Conservation (phyloP, 2,888 invertebrate species). For the Pteria penguin region DNA sequence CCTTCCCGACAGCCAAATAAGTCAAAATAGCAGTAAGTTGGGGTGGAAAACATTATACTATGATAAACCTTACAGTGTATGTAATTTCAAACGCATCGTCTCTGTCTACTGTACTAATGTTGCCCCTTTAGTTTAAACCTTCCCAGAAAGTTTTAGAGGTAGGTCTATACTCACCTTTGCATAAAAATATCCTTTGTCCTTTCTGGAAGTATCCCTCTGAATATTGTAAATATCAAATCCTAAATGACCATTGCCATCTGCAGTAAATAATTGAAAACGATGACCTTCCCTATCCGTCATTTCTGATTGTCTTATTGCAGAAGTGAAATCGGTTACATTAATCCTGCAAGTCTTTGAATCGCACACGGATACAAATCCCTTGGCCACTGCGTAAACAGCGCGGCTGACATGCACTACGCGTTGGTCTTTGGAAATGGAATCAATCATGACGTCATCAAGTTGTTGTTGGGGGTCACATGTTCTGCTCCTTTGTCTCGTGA, state of each 20-base stretch:
- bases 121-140: too few species aligned
- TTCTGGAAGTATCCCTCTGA: conserved; percentile 36
- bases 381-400: conserved; percentile 57
- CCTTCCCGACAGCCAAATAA: too few species aligned
- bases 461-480: conserved; percentile 34
- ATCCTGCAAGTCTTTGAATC: background rate
- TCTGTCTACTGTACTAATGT: too few species aligned
- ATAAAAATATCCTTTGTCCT: conserved; percentile 34
- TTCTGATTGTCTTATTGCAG: conserved; percentile 4
- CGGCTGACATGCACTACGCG: conserved; percentile 61
- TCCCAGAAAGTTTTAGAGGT: background rate
- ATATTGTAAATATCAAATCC: conserved; percentile 67
- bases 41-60: too few species aligned
- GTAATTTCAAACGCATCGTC: too few species aligned
- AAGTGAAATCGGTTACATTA: conserved; percentile 9
- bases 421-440: conserved; percentile 52
- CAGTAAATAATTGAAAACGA: conserved; percentile 52
- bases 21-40: too few species aligned
- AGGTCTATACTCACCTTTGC: conserved; percentile 42
- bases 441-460: conserved; percentile 28
- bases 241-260: conserved; percentile 60
- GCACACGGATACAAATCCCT: conserved; percentile 38
- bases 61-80: too few species aligned
- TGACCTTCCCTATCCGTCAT: conserved; percentile 24
- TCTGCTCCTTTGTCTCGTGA: conserved; percentile 41